Evolutionary conservation across 2,113 vertebrate species (phyloP).

Genomic region (Gasterosteus aculeatus): DNA sequence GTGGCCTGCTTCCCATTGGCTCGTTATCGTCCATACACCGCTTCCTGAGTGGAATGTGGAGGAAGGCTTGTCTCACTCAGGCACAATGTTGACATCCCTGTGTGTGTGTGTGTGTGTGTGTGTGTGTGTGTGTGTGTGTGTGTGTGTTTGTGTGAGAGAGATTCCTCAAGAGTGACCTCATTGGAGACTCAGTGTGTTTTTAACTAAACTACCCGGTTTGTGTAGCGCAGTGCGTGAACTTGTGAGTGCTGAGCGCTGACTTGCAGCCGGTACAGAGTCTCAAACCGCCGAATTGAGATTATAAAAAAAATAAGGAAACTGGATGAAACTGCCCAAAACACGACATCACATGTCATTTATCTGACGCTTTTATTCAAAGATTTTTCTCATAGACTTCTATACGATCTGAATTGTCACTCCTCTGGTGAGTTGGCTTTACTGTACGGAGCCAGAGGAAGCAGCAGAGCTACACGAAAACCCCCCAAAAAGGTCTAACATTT

Average conservation of each 20-base stretch:
- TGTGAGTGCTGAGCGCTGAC: neutral
- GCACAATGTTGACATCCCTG: conserved; percentile 48
- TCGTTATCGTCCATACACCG: conserved; percentile 57
- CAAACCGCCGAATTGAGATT: neutral
- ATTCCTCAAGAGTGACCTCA: conserved; percentile 60
- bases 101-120: conserved; percentile 24
- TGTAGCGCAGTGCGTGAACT: neutral
- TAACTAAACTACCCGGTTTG: neutral
- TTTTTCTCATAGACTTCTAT: too few relatives aligned
- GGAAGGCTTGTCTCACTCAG: conserved; percentile 71
- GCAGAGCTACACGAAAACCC: neutral
- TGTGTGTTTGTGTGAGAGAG: neutral
- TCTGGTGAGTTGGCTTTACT: neutral
- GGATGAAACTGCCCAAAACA: neutral
- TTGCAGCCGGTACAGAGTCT: neutral
- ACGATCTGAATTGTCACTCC: too few relatives aligned
- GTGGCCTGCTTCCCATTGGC: conserved; percentile 22
- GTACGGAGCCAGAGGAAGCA: neutral
- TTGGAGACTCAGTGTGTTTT: conserved; percentile 9
- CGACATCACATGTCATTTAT: too few relatives aligned
- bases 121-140: conserved; percentile 17
- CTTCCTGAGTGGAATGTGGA: conserved; percentile 70
- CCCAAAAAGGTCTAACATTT: neutral
- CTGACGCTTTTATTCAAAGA: too few relatives aligned
- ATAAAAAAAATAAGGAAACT: too few relatives aligned